Conservation (phyloP, 2,888 invertebrate genomes). For the Gryllus longicercus region DNA sequence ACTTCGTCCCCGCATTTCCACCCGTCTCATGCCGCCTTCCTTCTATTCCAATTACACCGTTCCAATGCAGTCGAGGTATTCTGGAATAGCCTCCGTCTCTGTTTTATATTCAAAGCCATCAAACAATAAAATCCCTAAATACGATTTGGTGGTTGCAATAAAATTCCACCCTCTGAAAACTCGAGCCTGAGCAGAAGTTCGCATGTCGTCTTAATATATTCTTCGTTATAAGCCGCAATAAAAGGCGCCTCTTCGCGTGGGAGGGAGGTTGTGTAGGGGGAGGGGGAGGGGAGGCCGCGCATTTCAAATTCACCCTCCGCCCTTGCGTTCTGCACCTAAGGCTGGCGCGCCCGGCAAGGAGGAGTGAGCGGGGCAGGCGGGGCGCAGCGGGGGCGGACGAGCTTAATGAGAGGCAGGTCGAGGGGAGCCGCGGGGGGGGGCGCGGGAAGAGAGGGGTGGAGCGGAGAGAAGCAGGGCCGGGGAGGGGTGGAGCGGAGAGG, state of each 20-base stretch:
- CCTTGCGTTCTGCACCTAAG: background rate
- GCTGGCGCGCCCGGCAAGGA: too few species aligned
- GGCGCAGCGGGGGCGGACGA: too few species aligned
- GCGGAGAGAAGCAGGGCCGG: too few species aligned
- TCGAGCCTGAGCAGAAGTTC: background rate
- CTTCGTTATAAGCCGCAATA: constrained; percentile 8
- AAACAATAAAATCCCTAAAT: constrained; percentile 17
- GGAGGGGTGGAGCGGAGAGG: too few species aligned
- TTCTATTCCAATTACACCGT: background rate
- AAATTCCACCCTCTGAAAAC: background rate
- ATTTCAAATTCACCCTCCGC: background rate
- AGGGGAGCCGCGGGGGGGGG: too few species aligned
- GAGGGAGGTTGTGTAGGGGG: background rate
- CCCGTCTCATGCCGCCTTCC: too few species aligned
- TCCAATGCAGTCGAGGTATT: constrained; percentile 10
- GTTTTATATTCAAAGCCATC: constrained; percentile 17
- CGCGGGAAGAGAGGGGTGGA: too few species aligned
- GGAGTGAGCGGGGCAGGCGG: too few species aligned
- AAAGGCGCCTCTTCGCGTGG: background rate
- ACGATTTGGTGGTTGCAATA: constrained; percentile 17
- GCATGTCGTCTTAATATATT: constrained; percentile 17
- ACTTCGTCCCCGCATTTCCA: too few species aligned
- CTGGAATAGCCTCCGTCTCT: background rate
- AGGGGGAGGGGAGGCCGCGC: background rate
- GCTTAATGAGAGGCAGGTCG: too few species aligned